Evolutionary conservation across 2,113 vertebrate genomes (phyloP), one percentile per base, ranked within the genome.

Genomic region (Callorhinus ursinus): DNA sequence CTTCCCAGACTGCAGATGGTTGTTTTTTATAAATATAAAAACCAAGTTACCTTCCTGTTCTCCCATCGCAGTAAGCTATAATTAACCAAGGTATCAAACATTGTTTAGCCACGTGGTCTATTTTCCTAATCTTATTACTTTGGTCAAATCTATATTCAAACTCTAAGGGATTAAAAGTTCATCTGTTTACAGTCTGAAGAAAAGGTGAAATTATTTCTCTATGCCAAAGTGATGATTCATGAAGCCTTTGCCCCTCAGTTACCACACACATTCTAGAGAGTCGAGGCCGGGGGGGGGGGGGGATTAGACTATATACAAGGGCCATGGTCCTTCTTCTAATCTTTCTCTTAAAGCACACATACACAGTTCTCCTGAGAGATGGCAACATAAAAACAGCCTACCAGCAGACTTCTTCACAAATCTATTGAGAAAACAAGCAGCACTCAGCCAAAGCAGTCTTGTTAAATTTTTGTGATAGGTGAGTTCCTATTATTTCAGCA

Each of bases 71-170:
- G 36, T 74, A 94, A 86, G 79, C 81, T 63, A 72, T 76, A 82
- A 96, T 71, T 55, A 82, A 12, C 59, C 88, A 97, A 93, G 1
- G 55, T 90, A 95, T 92, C 39, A 97, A 90, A 71, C 39, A 74
- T 19, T 83, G 24, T 55, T 82, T 72, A 72, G 63, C 11, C 72
- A 74, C 14, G 15, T 88, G 31, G 51, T 76, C 77, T n/a, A 87
- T 83, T 33, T 93, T n/a, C 94, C 83, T 90, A 94, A 87, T 61
- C 71, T 51, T 95, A 77, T 0, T 36, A 16, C 33, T 96, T 96
- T 90, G 63, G 80, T 91, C 2, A 87, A 88, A 90, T n/a, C 79
- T 76, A 67, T 11, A 79, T 3, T 86, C 71, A 88, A 92, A 96
- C 10, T 10, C 28, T 67, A 67, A 77, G 33, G 42, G 57, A 33